These are phyloP conservation scores for Clarias magur DNA, from an alignment of 2,113 vertebrate genomes.

Conservation along the genomic window DNA sequence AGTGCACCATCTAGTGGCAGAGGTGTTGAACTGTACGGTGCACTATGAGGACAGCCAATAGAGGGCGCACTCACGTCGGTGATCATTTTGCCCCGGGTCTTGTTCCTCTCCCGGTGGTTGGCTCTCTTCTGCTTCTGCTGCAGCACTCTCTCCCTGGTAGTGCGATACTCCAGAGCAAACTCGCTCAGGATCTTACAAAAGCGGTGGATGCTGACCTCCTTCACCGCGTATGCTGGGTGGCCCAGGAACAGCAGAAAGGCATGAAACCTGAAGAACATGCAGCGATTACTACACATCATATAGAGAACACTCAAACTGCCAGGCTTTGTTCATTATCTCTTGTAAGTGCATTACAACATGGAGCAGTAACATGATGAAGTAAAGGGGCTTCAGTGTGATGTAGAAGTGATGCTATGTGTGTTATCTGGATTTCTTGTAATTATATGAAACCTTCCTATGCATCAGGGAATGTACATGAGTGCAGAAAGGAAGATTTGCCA, in stretches of 20 bases:
- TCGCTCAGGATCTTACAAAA: constrained; percentile 96
- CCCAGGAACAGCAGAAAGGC: constrained; percentile 96
- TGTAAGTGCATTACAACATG: not conserved
- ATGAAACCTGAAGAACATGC: constrained; percentile 82
- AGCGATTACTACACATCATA: not conserved
- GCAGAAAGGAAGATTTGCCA: not conserved
- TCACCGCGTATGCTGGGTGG: constrained; percentile 85
- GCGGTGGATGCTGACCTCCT: constrained; percentile 92
- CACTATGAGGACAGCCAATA: not conserved
- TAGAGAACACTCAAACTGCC: not conserved
- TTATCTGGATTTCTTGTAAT: too few species aligned
- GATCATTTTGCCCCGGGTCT: constrained; percentile 98
- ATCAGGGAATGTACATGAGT: not conserved
- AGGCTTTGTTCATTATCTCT: not conserved
- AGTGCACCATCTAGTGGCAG: constrained; percentile 21
- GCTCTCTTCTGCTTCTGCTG: constrained; percentile 97
- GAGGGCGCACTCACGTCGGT: constrained; percentile 86
- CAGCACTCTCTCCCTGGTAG: constrained; percentile 90
- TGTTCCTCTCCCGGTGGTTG: constrained; percentile 97
- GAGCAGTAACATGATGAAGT: too few species aligned
- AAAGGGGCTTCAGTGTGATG: too few species aligned
- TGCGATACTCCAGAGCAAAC: constrained; percentile 96
- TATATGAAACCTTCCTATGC: not conserved
- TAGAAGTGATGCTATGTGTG: too few species aligned
- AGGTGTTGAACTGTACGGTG: not conserved